phyloP scores from a whole-genome alignment of 2,888 invertebrate genomes.

The Drosophila formosana region DNA sequence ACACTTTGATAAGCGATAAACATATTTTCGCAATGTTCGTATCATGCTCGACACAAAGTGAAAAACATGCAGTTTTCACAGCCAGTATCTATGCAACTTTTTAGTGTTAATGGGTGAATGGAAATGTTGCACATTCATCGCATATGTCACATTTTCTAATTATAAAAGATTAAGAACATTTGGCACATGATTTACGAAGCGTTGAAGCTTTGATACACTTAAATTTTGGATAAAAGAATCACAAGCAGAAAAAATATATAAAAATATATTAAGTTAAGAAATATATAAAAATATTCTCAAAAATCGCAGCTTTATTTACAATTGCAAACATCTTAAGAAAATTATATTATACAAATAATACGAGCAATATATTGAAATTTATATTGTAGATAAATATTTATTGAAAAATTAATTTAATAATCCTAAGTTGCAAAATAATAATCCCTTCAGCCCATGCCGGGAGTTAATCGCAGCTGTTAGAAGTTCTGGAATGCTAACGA shows the following conservation, averaged over 20 bases:
- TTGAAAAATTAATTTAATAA: too few species aligned
- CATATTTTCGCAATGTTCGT: conserved; percentile 22
- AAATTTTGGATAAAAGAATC: neutral
- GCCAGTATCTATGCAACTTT: neutral
- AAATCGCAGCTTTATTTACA: too few species aligned
- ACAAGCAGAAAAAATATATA: neutral
- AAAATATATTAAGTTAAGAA: neutral
- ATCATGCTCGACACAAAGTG: neutral
- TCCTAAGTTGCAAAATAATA: too few species aligned
- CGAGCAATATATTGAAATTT: too few species aligned
- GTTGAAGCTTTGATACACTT: neutral
- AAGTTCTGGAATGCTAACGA: conserved; percentile 7
- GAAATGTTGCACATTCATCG: neutral
- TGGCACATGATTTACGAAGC: neutral
- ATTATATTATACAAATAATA: too few species aligned
- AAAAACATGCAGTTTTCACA: neutral
- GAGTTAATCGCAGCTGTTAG: neutral
- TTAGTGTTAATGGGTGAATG: too few species aligned
- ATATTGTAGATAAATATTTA: too few species aligned
- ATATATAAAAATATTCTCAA: neutral
- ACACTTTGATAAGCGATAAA: conserved; percentile 50
- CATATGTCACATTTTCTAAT: conserved; percentile 54
- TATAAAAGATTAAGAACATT: conserved; percentile 23
- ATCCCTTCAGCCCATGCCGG: too few species aligned
- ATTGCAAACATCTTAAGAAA: neutral